phyloP scores from a whole-genome alignment of 2,797 vertebrate species.

The Lepus oiostolus region DNA sequence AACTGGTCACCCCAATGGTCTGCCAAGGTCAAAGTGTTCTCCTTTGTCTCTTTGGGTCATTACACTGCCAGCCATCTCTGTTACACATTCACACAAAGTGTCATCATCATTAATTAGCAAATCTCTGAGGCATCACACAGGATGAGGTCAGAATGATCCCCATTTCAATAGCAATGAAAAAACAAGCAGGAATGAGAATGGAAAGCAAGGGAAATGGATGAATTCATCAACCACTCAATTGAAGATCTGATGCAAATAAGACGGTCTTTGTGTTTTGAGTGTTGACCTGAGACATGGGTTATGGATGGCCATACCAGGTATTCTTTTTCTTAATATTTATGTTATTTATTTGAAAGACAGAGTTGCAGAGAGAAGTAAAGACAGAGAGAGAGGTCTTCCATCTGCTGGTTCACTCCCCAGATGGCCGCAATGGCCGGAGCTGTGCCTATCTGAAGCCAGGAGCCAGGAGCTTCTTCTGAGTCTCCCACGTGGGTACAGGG shows the following conservation, averaged over 20 bases:
- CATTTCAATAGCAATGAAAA: neutral
- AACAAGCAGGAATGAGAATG: neutral
- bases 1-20: neutral
- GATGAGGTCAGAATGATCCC: constrained; percentile 60
- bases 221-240: neutral
- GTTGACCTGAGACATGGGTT: too few relatives aligned
- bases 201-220: neutral
- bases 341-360: too few relatives aligned
- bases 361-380: too few relatives aligned
- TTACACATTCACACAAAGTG: constrained; percentile 61
- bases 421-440: too few relatives aligned
- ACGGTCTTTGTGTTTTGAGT: neutral
- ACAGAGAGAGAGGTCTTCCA: too few relatives aligned
- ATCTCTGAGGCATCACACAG: constrained; percentile 64
- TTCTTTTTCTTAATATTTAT: too few relatives aligned
- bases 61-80: constrained; percentile 1
- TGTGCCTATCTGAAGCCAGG: too few relatives aligned
- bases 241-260: neutral
- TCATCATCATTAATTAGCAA: constrained; percentile 63
- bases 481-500: too few relatives aligned
- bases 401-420: too few relatives aligned
- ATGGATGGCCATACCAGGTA: neutral
- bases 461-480: too few relatives aligned
- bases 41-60: neutral
- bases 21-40: neutral